Base-by-base conservation (phyloP, 2,888 invertebrate genomes). In the Xestia ashworthii region DNA sequence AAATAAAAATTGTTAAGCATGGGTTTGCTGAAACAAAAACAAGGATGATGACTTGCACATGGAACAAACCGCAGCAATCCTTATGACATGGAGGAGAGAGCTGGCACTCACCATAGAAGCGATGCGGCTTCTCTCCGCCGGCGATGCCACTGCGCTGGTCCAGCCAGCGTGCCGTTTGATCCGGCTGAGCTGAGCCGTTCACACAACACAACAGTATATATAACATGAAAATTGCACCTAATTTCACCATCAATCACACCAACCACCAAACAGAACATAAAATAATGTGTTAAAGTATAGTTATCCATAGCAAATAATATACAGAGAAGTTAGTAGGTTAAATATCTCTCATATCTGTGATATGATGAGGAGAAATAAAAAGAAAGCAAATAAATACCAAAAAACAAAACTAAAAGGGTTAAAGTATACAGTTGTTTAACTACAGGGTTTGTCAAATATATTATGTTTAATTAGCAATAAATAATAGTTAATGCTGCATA, bases 191-290 rank as follows among this genome's bases (percentile, higher is more conserved):
- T 97, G 97, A 96, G 92, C 96, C 96, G 88, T 96, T 96, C 89
- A 95, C 95, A 97, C 96, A 97, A 96, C 96, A 96, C 92, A 96
- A 96, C 89, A 96, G 96, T 96, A 96, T 96, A 96, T 96, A 96
- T 95, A 96, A 96, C 96, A 96, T 96, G 95, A 96, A 96, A 93
- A 96, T 96, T 92, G 96, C 95, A 95, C 96, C 96, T 96, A 96
- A 94, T 93, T 92, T 92, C 93, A 95, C 93, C 95, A 94, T 92
- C 94, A 94, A 93, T 92, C 90, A 95, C 95, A 96, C 96, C 96
- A 94, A 92, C 94, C 96, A 96, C 96, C 96, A 95, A 95, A 94
- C 90, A 94, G 93, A 95, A 96, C 93, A 95, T 93, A 95, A 95
- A 95, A 95, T 94, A 93, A 93, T 91, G 89, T 93, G 89, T 93